Evolutionary conservation across 2,113 vertebrate genomes (phyloP), one percentile per base, ranked within the genome.

Genomic region (Gobiocypris rarus): DNA sequence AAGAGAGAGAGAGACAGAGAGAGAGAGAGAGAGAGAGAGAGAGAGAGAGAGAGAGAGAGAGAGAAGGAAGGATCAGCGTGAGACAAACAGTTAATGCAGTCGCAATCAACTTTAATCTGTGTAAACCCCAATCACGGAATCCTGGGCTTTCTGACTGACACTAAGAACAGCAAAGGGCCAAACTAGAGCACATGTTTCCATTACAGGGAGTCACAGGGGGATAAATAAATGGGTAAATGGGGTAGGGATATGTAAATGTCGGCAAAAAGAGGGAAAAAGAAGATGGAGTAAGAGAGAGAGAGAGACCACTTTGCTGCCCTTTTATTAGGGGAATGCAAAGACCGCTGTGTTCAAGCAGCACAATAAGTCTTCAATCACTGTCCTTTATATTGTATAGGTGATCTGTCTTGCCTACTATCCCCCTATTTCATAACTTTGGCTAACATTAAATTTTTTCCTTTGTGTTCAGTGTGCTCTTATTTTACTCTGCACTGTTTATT

Each of bases 251-350:
- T 74, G 70, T 73, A 76, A 82, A 87, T 24, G 63, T 56, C 9
- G n/a, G 50, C 15, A 14, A 61, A 34, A 31, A 78, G 26, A 81
- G 15, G 10, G 56, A 34, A 41, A 74, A 65, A 77, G 75, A 81
- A 50, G 34, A 38, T 4, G 1, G 34, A 38, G 34, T 1, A 1
- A 38, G 34, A 38, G 34, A 34, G 34, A 73, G 75, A 5, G 69
- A 90, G 87, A 82, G 87, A 86, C 87, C 54, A 45, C 14, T 38
- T 24, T 77, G 52, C 52, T 38, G 15, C 28, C 31, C 38, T 63
- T 43, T 79, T 28, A 79, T 79, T 45, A 28, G 14, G 13, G n/a
- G 19, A 79, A 63, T 45, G 38, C 15, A 45, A 67, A 67, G 77
- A 22, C 59, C 31, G 59, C 26, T 67, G 24, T 67, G 26, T 79